phyloP scores from a whole-genome alignment of 2,888 invertebrate genomes.

The Eurytoma californica region DNA sequence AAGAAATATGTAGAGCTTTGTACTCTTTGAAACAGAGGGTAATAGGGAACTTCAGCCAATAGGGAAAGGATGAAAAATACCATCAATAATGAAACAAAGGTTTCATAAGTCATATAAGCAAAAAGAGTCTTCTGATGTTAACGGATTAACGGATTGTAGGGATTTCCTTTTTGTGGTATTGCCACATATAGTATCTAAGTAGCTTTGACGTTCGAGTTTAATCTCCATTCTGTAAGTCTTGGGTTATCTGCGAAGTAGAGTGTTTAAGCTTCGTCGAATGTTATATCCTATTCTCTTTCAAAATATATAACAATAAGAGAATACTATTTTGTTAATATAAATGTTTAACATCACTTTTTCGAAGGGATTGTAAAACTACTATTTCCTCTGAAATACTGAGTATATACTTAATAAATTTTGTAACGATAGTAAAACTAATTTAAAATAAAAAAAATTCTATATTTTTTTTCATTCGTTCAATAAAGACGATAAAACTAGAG shows the following conservation, averaged over 20 bases:
- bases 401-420: too few species aligned
- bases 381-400: too few species aligned
- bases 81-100: background rate
- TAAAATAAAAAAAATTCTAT: too few species aligned
- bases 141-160: slow-evolving; percentile 15
- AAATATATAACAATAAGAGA: background rate
- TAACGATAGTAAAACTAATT: too few species aligned
- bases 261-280: slow-evolving; percentile 22
- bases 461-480: too few species aligned
- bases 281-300: slow-evolving; percentile 30
- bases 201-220: slow-evolving; percentile 6
- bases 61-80: too few species aligned
- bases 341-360: too few species aligned
- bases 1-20: too few species aligned
- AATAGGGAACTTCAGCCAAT: too few species aligned
- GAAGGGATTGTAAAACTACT: too few species aligned
- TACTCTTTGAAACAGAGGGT: too few species aligned
- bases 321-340: background rate
- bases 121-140: slow-evolving; percentile 10
- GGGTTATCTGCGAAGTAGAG: slow-evolving; percentile 1
- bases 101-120: background rate
- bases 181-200: background rate
- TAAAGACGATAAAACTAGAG: too few species aligned
- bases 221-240: slow-evolving; percentile 12
- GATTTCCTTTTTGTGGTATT: slow-evolving; percentile 11